Evolutionary conservation across 2,113 vertebrate genomes (phyloP), one percentile per base, ranked within the genome.

Genomic region (Sciurus niger): DNA sequence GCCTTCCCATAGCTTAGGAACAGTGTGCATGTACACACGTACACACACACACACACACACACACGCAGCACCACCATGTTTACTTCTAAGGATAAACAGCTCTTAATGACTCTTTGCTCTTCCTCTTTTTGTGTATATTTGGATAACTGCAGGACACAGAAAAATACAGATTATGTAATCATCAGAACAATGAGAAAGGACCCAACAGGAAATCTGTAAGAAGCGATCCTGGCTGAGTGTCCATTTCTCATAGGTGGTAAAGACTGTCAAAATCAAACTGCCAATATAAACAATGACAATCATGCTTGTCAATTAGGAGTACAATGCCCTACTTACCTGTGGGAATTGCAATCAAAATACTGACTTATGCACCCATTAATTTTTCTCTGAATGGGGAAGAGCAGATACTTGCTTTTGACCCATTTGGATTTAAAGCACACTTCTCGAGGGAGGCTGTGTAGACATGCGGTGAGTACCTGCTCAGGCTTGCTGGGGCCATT

Each of bases 401-500:
- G 40, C 17, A 4, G 8, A 34, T 24, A 4, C 3, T 4, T 40
- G 4, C 58, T 79, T 65, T 28, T 65, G 11, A 70, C 51, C 16
- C 32, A 72, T 30, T 2, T 25, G 65, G 34, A 17, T 5, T 18
- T n/a, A 70, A 20, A n/a, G 67, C 34, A n/a, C 32, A 17, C 32
- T 14, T 28, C 13, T 32, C 1, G 1, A 34, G 14, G 34, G 7
- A 70, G 67, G 67, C 32, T 18, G 6, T 2, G 24, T 4, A 10
- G 22, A 37, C 32, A 0, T 0, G 0, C 18, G 0, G 30, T 0
- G 8, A 0, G 97, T 98, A 99, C 99, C 99, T 99, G 99, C 96
- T 99, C 99, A 2, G 99, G 98, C 98, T 99, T 99, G 88, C 97
- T 58, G 72, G 98, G 89, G 58, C 97, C 93, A 34, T 90, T 98